Conservation (phyloP, 2,888 invertebrate species). For the Tolmerus cingulatus region DNA sequence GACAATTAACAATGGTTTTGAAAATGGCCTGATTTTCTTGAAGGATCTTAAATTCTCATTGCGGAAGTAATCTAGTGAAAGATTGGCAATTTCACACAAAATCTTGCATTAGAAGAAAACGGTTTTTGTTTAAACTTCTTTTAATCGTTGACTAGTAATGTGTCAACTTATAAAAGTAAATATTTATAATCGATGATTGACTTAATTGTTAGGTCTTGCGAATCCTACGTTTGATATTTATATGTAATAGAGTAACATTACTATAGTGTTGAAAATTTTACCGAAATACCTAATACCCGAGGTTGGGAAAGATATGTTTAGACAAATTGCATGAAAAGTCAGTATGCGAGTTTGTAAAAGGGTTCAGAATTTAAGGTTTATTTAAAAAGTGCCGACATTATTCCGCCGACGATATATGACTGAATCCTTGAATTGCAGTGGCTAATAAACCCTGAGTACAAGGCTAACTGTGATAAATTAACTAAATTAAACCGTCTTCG, state of each 20-base stretch:
- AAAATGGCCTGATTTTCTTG: background rate
- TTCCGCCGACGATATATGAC: background rate
- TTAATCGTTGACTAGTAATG: background rate
- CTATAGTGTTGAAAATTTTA: no score
- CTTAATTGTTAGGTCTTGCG: no score
- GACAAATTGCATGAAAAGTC: no score
- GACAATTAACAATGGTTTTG: background rate
- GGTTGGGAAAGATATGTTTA: no score
- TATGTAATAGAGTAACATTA: no score
- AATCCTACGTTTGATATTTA: no score
- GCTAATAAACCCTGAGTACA: background rate
- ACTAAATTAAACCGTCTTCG: background rate
- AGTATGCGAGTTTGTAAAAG: no score
- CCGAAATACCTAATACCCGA: no score
- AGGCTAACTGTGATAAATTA: background rate
- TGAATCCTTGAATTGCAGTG: background rate
- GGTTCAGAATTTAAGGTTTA: no score
- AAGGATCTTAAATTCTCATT: background rate
- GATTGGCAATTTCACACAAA: background rate
- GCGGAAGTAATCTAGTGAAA: background rate
- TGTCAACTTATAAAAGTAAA: no score
- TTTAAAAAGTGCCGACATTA: background rate
- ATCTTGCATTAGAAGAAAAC: background rate
- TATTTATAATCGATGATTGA: no score
- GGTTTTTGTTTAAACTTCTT: background rate